phyloP scores from a whole-genome alignment of 2,888 invertebrate species.

The Apodemia hepburni region DNA sequence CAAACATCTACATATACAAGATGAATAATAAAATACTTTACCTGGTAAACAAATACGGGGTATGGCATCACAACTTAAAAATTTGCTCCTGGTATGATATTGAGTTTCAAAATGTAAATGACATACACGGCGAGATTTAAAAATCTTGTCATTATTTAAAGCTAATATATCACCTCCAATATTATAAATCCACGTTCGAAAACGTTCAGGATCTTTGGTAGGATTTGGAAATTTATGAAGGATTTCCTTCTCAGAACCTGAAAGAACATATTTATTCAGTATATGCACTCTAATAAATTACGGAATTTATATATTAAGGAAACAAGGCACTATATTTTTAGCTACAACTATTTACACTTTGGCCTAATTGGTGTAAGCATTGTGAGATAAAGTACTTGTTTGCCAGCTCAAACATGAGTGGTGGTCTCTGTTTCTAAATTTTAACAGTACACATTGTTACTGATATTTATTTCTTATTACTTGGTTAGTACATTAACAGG shows the following conservation, averaged over 20 bases:
- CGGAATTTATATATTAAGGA: too few species aligned
- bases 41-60: conserved; percentile 6
- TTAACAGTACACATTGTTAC: too few species aligned
- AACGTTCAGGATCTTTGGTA: conserved; percentile 21
- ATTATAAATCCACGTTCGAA: conserved; percentile 24
- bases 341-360: too few species aligned
- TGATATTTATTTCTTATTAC: too few species aligned
- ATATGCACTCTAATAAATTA: too few species aligned
- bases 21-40: not conserved
- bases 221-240: conserved; percentile 24
- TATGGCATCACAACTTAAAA: not conserved
- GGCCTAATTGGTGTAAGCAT: too few species aligned
- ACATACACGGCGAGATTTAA: conserved; percentile 5
- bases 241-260: conserved; percentile 17
- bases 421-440: too few species aligned
- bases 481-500: too few species aligned
- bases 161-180: conserved; percentile 23
- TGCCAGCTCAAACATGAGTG: too few species aligned
- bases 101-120: conserved; percentile 16
- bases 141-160: conserved; percentile 15
- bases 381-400: too few species aligned
- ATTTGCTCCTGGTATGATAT: conserved; percentile 16
- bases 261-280: not conserved
- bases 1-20: too few species aligned
- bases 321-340: too few species aligned